These are phyloP conservation scores for Papilio dardanus DNA, from an alignment of 1,140 invertebrate genomes.

Conservation along the genomic window DNA sequence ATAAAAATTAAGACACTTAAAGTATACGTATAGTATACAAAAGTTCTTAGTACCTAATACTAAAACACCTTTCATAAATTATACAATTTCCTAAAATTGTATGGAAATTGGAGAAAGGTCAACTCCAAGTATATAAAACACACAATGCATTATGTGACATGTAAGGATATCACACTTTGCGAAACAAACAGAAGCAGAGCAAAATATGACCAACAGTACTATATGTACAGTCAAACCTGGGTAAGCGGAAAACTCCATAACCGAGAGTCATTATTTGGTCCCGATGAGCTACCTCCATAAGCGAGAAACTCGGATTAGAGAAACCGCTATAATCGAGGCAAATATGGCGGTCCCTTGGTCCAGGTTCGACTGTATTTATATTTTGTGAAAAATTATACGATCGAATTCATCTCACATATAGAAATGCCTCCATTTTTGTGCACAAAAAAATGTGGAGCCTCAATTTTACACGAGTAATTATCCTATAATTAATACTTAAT, in stretches of 20 bases:
- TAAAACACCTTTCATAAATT: conserved; percentile 28
- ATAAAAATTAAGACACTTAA: conserved; percentile 28
- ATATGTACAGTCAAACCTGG: too few species aligned
- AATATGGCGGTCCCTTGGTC: too few species aligned
- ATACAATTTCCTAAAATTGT: conserved; percentile 24
- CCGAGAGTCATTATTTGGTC: too few species aligned
- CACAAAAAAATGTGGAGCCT: not conserved
- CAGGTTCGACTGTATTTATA: too few species aligned
- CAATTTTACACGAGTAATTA: not conserved
- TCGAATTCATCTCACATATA: not conserved
- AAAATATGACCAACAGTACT: too few species aligned
- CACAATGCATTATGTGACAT: not conserved
- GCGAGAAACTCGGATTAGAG: too few species aligned
- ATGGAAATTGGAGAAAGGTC: conserved; percentile 33
- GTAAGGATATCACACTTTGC: not conserved
- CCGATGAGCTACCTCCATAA: too few species aligned
- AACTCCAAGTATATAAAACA: conserved; percentile 8
- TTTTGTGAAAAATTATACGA: not conserved
- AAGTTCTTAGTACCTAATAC: conserved; percentile 37
- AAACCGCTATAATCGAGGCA: too few species aligned
- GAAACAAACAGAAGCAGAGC: too few species aligned
- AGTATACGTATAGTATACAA: conserved; percentile 46
- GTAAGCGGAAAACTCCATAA: too few species aligned
- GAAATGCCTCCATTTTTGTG: not conserved
- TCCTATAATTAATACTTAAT: not conserved